phyloP scores from a whole-genome alignment of 2,888 invertebrate genomes.

The Acleris holmiana region DNA sequence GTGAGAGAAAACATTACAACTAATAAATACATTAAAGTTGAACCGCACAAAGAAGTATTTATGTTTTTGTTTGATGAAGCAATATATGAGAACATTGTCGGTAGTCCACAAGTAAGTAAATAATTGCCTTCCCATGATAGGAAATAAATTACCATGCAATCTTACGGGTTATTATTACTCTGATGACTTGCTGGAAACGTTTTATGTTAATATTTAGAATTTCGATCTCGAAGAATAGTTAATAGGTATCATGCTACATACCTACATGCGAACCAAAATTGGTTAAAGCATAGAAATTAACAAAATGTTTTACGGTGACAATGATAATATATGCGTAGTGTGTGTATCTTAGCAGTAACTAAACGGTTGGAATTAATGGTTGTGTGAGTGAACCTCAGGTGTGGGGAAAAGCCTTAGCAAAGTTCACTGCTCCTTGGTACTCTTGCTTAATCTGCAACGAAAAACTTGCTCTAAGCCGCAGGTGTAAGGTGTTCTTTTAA shows the following conservation, averaged over 20 bases:
- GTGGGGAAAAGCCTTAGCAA: constrained; percentile 72
- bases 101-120: constrained; percentile 43
- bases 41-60: constrained; percentile 12
- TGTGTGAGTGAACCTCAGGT: constrained; percentile 78
- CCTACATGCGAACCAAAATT: not conserved
- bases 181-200: constrained; percentile 60
- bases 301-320: constrained; percentile 48
- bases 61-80: constrained; percentile 19
- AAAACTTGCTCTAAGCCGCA: constrained; percentile 57
- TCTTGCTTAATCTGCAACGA: constrained; percentile 50
- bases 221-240: constrained; percentile 5
- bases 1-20: not conserved
- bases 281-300: not conserved
- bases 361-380: constrained; percentile 73
- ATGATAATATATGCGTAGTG: constrained; percentile 57
- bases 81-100: constrained; percentile 27
- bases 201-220: constrained; percentile 14
- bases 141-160: constrained; percentile 58
- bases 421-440: constrained; percentile 78
- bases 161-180: constrained; percentile 58
- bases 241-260: not conserved
- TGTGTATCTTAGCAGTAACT: constrained; percentile 64
- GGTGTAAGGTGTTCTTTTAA: constrained; percentile 45
- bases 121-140: constrained; percentile 49
- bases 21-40: not conserved